Conservation (phyloP, 2,113 vertebrate genomes). For the Strix uralensis region DNA sequence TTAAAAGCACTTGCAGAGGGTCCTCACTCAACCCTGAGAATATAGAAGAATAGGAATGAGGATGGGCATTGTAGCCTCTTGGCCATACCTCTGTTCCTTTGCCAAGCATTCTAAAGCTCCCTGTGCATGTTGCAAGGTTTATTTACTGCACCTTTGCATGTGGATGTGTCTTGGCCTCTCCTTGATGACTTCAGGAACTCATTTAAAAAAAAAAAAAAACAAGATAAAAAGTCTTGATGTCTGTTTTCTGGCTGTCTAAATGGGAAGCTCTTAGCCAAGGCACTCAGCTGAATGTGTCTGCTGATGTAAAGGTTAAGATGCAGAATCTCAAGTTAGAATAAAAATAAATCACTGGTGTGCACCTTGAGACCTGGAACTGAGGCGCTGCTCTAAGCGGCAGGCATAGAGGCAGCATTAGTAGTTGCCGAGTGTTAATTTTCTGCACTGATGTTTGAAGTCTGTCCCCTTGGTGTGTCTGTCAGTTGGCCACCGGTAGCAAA, state of each 20-base stretch:
- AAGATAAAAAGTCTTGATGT: not conserved
- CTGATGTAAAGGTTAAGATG: not conserved
- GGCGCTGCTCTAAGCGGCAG: not conserved
- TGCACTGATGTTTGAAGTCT: not conserved
- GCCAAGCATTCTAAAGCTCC: not conserved
- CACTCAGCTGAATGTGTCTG: not conserved
- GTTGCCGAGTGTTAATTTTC: not conserved
- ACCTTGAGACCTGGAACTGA: not conserved
- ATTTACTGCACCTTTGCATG: not conserved
- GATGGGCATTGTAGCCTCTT: not conserved
- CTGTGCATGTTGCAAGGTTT: not conserved
- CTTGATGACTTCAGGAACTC: not conserved
- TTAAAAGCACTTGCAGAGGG: not conserved
- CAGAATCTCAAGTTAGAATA: not conserved
- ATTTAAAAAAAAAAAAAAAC: not conserved
- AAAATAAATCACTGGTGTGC: not conserved
- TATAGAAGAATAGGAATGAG: not conserved
- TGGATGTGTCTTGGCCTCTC: not conserved
- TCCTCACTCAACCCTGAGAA: not conserved
- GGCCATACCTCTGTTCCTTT: not conserved
- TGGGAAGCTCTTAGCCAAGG: not conserved
- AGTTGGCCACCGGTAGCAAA: not conserved
- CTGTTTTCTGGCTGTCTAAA: not conserved
- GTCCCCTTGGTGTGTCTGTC: rapidly evolving
- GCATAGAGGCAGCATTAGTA: not conserved